Evolutionary conservation across 2,113 vertebrate species (phyloP), one percentile per base, ranked within the genome.

Genomic region (Gymnorhina tibicen): DNA sequence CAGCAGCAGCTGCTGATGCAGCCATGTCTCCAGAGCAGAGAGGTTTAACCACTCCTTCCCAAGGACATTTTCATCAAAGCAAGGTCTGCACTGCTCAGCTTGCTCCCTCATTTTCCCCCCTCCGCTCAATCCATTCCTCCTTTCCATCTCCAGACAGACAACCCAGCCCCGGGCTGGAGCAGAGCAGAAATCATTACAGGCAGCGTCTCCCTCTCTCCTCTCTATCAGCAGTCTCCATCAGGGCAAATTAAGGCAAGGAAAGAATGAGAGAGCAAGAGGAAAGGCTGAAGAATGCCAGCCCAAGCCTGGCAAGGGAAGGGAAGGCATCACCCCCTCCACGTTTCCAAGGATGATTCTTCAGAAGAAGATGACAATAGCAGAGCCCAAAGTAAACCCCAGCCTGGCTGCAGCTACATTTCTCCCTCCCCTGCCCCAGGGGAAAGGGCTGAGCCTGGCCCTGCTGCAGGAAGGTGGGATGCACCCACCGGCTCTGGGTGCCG

Each of bases 131-230:
- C 73, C 53, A 19, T 46, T 89, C 76, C 69, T 89, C 13, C 46
- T 78, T 59, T 42, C 67, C 52, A 15, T 50, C 68, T 87, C 64
- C 73, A 5, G 3, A 56, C 46, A 95, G 91, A 55, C 69, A 44
- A 53, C 8, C 53, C 69, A 82, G 66, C 90, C 66, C 9, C 28
- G 0, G 53, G 70, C 69, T 60, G 77, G 62, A 89, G 72, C 85
- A 63, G 49, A 79, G 73, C 79, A 93, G 72, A 91, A 94, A 79
- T 95, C 87, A 91, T 89, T 95, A 92, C 28, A 27, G 85, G 80
- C 85, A 84, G 69, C 33, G 0, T 52, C 56, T 85, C 41, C 32
- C 75, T 79, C 55, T 80, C 75, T 94, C 55, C 81, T 33, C 44
- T 72, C 64, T 63, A 85, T 86, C 94, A 56, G 37, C 80, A 78